These are phyloP conservation scores for Pelecanoides urinatrix DNA, from an alignment of 2,113 vertebrate genomes.

Conservation along the genomic window DNA sequence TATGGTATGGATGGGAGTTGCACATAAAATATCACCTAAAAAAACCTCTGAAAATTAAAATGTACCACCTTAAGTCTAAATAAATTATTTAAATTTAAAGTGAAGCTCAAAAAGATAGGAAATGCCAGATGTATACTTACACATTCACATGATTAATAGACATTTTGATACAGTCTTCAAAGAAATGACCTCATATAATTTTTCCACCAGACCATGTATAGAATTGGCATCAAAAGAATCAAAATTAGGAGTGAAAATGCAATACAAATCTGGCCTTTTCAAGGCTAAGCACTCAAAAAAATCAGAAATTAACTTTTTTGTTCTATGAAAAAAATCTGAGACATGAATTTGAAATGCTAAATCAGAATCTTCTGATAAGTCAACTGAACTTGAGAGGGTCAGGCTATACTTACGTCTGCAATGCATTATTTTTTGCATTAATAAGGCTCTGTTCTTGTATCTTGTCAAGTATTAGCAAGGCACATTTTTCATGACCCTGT, in stretches of 20 bases:
- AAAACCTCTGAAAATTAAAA: not conserved
- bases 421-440: slow-evolving; percentile 87
- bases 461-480: slow-evolving; percentile 92
- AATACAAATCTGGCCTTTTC: not conserved
- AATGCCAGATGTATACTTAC: not conserved
- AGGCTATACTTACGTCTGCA: slow-evolving; percentile 90
- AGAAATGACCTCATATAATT: not conserved
- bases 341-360: not conserved
- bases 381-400: not conserved
- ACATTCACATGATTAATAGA: not conserved
- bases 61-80: not conserved
- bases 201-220: not conserved
- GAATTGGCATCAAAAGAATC: not conserved
- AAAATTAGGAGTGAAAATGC: not conserved
- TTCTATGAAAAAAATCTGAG: not conserved
- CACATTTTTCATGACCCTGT: slow-evolving; percentile 94
- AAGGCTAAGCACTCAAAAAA: not conserved
- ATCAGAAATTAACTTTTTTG: not conserved
- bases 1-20: not conserved
- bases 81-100: not conserved
- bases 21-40: not conserved
- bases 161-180: not conserved
- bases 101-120: not conserved
- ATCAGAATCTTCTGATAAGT: not conserved
- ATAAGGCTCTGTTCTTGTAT: slow-evolving; percentile 86